Base-by-base conservation (phyloP, 2,113 vertebrate species). In the Phrynosoma platyrhinos region DNA sequence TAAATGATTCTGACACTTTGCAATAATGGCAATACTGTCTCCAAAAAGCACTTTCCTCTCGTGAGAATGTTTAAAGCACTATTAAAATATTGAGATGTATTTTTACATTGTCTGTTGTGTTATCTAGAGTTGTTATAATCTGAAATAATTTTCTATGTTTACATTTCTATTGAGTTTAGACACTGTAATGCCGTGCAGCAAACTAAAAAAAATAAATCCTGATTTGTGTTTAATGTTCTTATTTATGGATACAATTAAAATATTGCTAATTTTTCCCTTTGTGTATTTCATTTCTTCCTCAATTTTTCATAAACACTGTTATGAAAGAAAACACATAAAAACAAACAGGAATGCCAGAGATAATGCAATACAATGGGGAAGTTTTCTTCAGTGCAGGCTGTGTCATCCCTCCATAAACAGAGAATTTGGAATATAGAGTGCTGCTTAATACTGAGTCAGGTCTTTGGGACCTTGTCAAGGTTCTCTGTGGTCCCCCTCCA, bases 221-320 rank as follows among this genome's bases (percentile, higher is more conserved):
- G 88, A 52, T 86, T 36, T 12, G 75, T 90, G 30, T 93, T 91
- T 92, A 55, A 18, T 88, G 79, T 91, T 91, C 88, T 9, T 93
- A 72, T 94, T 86, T 12, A 84, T 94, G 89, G 0, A 32, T 93
- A 79, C 94, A 88, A 96, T 95, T 95, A 95, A 96, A 95, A 90
- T 85, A 42, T 75, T 87, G 27, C 21, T 90, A 90, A 18, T 88
- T 87, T 74, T 86, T 55, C 30, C 74, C 21, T 25, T 23, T 64
- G 36, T 53, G 32, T 4, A 32, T 69, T 66, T 88, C 25, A 87
- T 58, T 88, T 89, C 84, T 92, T 42, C 53, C 83, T 90, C 87
- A 12, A 0, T 9, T 88, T 92, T 91, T 89, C 30, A 0, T 21
- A 16, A 12, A 88, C 40, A 10, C 18, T 25, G 66, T 69, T 69